A percentile compares a stretch with the other conserved stretches of the same genome.
Evolutionary conservation across 2,113 vertebrate genomes (phyloP).

Genomic region (Lanius ludovicianus): DNA sequence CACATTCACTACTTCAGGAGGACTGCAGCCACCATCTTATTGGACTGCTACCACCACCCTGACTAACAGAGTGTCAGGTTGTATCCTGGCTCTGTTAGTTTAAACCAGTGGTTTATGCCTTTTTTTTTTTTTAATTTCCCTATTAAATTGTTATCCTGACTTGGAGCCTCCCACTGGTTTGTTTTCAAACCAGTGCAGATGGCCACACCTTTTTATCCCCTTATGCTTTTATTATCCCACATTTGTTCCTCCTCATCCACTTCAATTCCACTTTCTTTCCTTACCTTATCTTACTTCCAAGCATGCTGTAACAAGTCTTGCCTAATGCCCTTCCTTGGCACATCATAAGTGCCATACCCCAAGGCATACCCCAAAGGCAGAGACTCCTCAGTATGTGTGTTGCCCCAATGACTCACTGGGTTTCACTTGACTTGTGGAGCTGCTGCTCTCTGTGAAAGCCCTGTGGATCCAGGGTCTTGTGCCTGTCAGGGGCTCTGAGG

Average conservation of each 20-base stretch:
- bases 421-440: not conserved
- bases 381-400: too few species aligned
- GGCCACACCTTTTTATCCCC: not conserved
- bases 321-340: not conserved
- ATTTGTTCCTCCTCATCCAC: not conserved
- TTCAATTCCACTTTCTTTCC: not conserved
- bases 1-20: too few species aligned
- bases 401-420: not conserved
- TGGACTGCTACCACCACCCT: too few species aligned
- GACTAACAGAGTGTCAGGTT: too few species aligned
- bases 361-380: not conserved
- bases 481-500: not conserved
- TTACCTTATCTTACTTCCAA: not conserved
- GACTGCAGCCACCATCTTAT: too few species aligned
- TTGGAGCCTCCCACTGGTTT: too few species aligned
- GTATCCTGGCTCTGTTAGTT: too few species aligned
- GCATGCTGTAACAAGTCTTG: not conserved
- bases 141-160: too few species aligned
- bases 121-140: too few species aligned
- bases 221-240: not conserved
- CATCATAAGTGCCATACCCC: not conserved
- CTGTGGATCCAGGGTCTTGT: fast-evolving
- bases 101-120: too few species aligned
- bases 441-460: not conserved
- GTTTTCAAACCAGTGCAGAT: too few species aligned